These are phyloP conservation scores for Zaprionus davidi DNA, from an alignment of 1,140 invertebrate species.

Conservation along the genomic window DNA sequence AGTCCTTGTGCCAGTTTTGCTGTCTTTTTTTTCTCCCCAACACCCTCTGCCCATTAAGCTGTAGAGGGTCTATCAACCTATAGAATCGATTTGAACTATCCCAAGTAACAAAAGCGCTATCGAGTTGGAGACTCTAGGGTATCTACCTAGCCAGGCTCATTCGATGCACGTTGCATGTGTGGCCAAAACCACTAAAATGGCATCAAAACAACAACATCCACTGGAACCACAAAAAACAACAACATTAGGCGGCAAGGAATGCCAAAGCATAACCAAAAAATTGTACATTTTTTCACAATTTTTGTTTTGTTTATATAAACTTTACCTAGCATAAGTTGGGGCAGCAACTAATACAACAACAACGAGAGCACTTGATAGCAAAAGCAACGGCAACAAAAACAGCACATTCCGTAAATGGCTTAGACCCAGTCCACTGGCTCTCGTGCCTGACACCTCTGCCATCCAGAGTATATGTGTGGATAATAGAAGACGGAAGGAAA, in stretches of 20 bases:
- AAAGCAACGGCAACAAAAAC: slow-evolving; percentile 15
- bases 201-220: slow-evolving; percentile 55
- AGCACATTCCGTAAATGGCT: slow-evolving; percentile 44
- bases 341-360: slow-evolving; percentile 25
- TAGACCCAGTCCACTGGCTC: neutral
- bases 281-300: slow-evolving; percentile 33
- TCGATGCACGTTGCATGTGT: slow-evolving; percentile 42
- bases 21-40: slow-evolving; percentile 15
- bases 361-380: slow-evolving; percentile 13
- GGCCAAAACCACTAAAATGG: slow-evolving; percentile 72
- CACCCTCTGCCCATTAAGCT: slow-evolving; percentile 13
- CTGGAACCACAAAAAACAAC: slow-evolving; percentile 21
- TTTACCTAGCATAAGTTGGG: slow-evolving; percentile 39
- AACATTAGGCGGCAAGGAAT: slow-evolving; percentile 43
- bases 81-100: neutral
- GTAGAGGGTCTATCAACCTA: neutral
- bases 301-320: slow-evolving; percentile 42
- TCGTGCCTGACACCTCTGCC: neutral
- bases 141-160: neutral
- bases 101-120: neutral
- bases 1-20: slow-evolving; percentile 73
- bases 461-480: neutral
- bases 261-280: slow-evolving; percentile 34
- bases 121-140: neutral
- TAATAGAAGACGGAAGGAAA: neutral